phyloP scores from a whole-genome alignment of 2,797 vertebrate genomes.

The Sebastes cheni region DNA sequence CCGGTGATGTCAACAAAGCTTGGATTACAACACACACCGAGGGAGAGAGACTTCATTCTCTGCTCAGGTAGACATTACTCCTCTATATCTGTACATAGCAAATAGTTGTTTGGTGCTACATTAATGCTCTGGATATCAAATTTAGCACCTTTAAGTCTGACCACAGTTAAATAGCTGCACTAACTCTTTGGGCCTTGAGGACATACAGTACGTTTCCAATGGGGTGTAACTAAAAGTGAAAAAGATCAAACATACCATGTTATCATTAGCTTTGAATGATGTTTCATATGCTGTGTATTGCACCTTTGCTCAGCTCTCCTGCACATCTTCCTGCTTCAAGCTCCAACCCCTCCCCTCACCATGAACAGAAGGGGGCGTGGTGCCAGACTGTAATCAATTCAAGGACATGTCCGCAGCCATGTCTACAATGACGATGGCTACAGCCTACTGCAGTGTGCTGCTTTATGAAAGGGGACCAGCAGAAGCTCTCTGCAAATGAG shows the following conservation, averaged over 20 bases:
- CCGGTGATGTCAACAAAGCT: too few species aligned
- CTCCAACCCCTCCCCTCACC: conserved; percentile 13
- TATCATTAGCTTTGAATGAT: not conserved
- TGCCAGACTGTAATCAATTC: conserved; percentile 52
- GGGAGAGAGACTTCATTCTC: too few species aligned
- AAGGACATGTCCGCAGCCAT: conserved; percentile 61
- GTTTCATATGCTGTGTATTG: not conserved
- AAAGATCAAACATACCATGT: not conserved
- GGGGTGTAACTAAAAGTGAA: not conserved
- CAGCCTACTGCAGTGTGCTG: conserved; percentile 43
- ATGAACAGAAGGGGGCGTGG: conserved; percentile 18
- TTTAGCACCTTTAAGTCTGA: not conserved
- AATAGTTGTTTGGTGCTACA: too few species aligned
- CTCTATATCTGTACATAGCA: too few species aligned
- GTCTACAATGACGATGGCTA: conserved; percentile 47
- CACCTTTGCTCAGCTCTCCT: not conserved
- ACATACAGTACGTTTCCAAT: not conserved
- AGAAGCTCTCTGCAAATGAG: conserved; percentile 10
- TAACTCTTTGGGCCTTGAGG: not conserved
- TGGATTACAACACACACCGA: too few species aligned
- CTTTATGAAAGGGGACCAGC: conserved; percentile 34
- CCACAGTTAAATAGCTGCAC: not conserved
- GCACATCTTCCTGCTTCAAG: not conserved
- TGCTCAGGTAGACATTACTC: too few species aligned
- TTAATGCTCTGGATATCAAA: too few species aligned